Conservation (phyloP, 2,888 invertebrate genomes). For the Scrobipalpa atriplicella region DNA sequence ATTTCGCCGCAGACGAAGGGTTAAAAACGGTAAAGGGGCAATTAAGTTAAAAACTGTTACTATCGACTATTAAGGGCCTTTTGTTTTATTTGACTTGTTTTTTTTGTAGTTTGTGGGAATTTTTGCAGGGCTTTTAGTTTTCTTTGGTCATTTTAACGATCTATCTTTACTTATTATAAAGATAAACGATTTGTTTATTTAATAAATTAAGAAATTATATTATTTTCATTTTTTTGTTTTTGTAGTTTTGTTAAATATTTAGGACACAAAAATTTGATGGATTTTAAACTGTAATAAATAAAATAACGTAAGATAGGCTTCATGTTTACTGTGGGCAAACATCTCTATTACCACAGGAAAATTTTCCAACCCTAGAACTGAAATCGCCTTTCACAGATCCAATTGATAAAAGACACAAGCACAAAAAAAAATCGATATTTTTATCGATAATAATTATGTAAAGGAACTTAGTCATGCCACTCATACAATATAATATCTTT, state of each 20-base stretch:
- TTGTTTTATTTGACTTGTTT: conserved; percentile 25
- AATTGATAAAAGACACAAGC: too few relatives aligned
- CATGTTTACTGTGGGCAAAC: too few relatives aligned
- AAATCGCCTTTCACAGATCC: too few relatives aligned
- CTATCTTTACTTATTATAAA: background rate
- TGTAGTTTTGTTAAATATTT: too few relatives aligned
- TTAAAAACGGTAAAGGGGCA: conserved; percentile 23
- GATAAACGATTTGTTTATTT: background rate
- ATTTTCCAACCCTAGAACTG: too few relatives aligned
- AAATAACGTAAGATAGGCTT: too few relatives aligned
- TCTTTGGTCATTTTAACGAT: background rate
- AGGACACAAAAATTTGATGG: too few relatives aligned
- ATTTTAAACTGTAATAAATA: too few relatives aligned
- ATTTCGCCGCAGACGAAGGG: conserved; percentile 40
- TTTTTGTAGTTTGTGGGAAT: conserved; percentile 14
- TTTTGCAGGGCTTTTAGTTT: background rate
- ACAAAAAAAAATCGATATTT: background rate
- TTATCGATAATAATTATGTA: background rate
- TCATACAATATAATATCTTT: conserved; percentile 6
- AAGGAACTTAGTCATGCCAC: background rate
- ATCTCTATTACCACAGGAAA: too few relatives aligned
- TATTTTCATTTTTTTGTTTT: too few relatives aligned
- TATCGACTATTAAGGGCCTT: conserved; percentile 12
- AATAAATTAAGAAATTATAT: too few relatives aligned
- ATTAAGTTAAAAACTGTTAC: conserved; percentile 30